Percentiles rank a stretch among this genome's conserved stretches.
These are phyloP conservation scores for Drosophila algonquin DNA, from an alignment of 2,888 invertebrate genomes.

Conservation along the genomic window DNA sequence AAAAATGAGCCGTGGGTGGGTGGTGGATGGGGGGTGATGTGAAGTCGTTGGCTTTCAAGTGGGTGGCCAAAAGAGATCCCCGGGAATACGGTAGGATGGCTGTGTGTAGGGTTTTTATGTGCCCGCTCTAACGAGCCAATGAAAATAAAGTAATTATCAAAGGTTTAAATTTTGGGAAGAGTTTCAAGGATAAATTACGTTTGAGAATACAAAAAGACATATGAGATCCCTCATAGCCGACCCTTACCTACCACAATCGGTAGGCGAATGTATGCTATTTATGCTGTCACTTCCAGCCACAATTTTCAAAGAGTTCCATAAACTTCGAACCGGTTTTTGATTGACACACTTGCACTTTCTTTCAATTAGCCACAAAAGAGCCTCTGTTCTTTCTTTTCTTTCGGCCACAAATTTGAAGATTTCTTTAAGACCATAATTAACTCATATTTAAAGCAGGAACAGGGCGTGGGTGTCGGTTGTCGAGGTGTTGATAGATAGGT, in stretches of 20 bases:
- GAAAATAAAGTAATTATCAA: slow-evolving; percentile 20
- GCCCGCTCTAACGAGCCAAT: neutral
- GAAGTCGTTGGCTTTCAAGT: slow-evolving; percentile 25
- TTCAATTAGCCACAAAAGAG: slow-evolving; percentile 62
- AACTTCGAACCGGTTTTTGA: slow-evolving; percentile 59
- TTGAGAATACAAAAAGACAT: neutral
- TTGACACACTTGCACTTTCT: slow-evolving; percentile 71
- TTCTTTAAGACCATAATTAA: slow-evolving; percentile 66
- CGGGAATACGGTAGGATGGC: slow-evolving; percentile 28
- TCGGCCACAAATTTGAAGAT: slow-evolving; percentile 39
- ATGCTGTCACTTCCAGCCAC: slow-evolving; percentile 11
- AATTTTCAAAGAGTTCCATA: slow-evolving; percentile 41
- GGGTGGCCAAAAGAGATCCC: slow-evolving; percentile 24
- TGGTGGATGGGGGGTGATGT: neutral
- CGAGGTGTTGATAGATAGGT: slow-evolving; percentile 27
- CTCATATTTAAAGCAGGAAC: slow-evolving; percentile 44
- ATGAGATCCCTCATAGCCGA: neutral
- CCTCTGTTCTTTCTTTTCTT: slow-evolving; percentile 37
- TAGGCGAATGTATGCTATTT: neutral
- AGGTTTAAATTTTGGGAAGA: neutral
- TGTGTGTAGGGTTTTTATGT: slow-evolving; percentile 13
- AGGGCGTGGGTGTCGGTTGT: slow-evolving; percentile 35
- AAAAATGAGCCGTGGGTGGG: slow-evolving; percentile 55
- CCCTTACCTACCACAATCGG: slow-evolving; percentile 59
- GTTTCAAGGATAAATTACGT: neutral